Evolutionary conservation across 2,113 vertebrate genomes (phyloP), one percentile per base, ranked within the genome.

Genomic region (Propithecus coquereli): DNA sequence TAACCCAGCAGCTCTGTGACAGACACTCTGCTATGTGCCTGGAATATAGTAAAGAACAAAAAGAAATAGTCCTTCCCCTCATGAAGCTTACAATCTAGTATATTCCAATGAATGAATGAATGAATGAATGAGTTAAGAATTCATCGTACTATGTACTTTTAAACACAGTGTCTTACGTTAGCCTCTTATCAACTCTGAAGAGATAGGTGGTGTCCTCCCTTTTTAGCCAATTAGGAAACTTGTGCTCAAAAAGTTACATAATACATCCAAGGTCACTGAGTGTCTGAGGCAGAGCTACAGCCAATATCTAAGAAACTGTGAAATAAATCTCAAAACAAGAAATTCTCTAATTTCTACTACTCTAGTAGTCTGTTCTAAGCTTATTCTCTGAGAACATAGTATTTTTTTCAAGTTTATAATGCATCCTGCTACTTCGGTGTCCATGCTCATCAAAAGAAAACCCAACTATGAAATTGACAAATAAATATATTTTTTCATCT

Each of bases 161-260:
- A 34, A 90, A 73, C 68, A 43, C 25, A 68, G 5, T 65, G 13
- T 40, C 65, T 68, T 57, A 87, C 40, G 65, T 80, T 37, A 22
- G 20, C 73, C 32, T 91, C 66, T 74, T 16, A 81, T 47, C 59
- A 84, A 95, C 59, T 65, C 43, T 59, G 77, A 65, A 32, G 47
- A 90, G 68, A 88, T 18, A 90, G 37, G 22, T 54, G 5, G 43
- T 37, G 9, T 54, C 37, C 37, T 43, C 37, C 47, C n/a, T n/a
- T 89, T 93, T 95, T 37, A 94, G 93, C 3, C 83, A 79, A 91
- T 63, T 59, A 71, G n/a, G 47, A 98, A 95, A 90, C 40, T 23
- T 16, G 22, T 40, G 47, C 74, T 92, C 81, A 70, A 59, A 87
- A 77, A 82, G 50, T 82, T 92, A 94, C 80, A 10, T 70, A 91